phyloP scores from a whole-genome alignment of 2,797 vertebrate genomes.

The Chromobotia macracanthus region DNA sequence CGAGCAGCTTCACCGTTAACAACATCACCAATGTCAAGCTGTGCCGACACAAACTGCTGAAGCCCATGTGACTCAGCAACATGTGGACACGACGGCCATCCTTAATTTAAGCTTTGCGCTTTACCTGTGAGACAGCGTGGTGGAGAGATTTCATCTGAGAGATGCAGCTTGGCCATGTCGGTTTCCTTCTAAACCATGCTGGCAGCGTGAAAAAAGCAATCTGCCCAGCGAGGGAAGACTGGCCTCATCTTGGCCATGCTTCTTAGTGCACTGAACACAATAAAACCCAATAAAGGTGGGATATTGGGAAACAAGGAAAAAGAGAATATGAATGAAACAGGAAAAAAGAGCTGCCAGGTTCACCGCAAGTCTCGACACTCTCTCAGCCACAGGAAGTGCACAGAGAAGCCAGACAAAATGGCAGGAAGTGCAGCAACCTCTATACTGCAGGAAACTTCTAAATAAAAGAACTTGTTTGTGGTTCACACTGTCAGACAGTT shows the following conservation, averaged over 20 bases:
- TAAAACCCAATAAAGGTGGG: conserved; percentile 11
- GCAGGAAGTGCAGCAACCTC: conserved; percentile 24
- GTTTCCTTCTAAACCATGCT: conserved; percentile 50
- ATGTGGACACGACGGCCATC: conserved; percentile 65
- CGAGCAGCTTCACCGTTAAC: conserved; percentile 7
- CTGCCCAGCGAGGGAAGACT: conserved; percentile 67
- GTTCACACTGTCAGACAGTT: conserved; percentile 34
- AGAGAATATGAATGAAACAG: too few species aligned
- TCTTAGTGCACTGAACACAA: conserved; percentile 59
- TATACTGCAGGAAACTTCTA: conserved; percentile 31
- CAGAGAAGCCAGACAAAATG: conserved; percentile 52
- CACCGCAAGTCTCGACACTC: neutral
- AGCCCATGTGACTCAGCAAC: conserved; percentile 57
- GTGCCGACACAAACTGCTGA: conserved; percentile 4
- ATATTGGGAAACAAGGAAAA: conserved; percentile 51
- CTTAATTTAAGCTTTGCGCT: conserved; percentile 69
- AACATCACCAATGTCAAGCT: neutral
- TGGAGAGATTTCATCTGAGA: conserved; percentile 72
- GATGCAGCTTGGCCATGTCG: conserved; percentile 50
- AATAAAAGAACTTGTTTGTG: conserved; percentile 14
- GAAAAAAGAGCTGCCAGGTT: conserved; percentile 57
- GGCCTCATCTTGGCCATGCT: conserved; percentile 37
- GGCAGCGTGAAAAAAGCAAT: conserved; percentile 78
- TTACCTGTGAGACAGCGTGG: conserved; percentile 63
- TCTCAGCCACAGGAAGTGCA: conserved; percentile 51